These are phyloP conservation scores for Drosophila insularis DNA, from an alignment of 1,140 invertebrate genomes.

Conservation along the genomic window DNA sequence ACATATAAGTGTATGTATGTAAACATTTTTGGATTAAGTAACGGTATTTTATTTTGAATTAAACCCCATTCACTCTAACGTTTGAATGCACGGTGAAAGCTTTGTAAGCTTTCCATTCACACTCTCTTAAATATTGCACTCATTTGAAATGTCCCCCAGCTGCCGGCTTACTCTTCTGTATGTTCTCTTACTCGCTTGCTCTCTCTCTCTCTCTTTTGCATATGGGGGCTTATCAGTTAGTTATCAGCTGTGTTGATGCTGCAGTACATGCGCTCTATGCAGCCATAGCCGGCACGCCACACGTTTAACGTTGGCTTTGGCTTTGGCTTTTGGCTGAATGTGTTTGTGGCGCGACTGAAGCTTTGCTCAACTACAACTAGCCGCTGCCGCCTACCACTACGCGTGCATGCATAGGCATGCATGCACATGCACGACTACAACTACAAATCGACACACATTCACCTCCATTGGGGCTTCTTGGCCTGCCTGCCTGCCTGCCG, in stretches of 20 bases:
- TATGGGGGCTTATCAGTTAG: conserved; percentile 64
- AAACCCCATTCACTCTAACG: neutral
- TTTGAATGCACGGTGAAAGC: conserved; percentile 34
- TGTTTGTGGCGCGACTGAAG: conserved; percentile 40
- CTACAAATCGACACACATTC: conserved; percentile 21
- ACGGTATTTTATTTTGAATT: neutral
- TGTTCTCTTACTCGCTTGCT: neutral
- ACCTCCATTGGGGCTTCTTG: conserved; percentile 33
- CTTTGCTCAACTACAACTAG: conserved; percentile 52
- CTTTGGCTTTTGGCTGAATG: conserved; percentile 1
- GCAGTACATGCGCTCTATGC: conserved; percentile 59
- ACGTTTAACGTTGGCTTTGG: conserved; percentile 26
- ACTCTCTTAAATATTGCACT: conserved; percentile 10
- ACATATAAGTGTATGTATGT: too few species aligned
- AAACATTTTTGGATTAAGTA: neutral
- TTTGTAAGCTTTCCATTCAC: conserved; percentile 42
- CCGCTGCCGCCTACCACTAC: conserved; percentile 21
- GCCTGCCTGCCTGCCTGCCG: conserved; percentile 36
- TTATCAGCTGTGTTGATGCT: conserved; percentile 73
- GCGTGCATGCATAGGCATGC: conserved; percentile 8
- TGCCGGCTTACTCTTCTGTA: neutral
- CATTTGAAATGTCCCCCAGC: neutral
- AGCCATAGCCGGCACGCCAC: conserved; percentile 43
- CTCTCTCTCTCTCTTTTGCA: neutral
- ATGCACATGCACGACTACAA: conserved; percentile 14